These are phyloP conservation scores for Drosophila ambigua DNA, from an alignment of 1,140 invertebrate species.

Conservation along the genomic window DNA sequence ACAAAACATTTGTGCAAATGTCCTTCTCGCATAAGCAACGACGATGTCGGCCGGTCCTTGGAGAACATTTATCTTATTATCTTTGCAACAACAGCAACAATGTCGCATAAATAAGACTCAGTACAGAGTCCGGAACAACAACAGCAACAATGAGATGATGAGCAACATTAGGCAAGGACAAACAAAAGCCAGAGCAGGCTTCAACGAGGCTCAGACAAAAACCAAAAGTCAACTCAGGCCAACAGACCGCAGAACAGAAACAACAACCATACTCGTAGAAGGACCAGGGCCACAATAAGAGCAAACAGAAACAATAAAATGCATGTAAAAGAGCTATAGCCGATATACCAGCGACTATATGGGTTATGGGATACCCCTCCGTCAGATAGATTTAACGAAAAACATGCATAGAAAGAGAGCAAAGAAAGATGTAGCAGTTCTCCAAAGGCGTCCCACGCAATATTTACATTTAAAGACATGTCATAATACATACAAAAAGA, in stretches of 20 bases:
- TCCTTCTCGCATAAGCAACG: slow-evolving; percentile 78
- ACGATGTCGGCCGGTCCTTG: slow-evolving; percentile 76
- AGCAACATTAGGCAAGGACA: slow-evolving; percentile 81
- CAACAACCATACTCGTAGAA: slow-evolving; percentile 10
- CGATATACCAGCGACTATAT: too few relatives aligned
- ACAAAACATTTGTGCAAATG: slow-evolving; percentile 82
- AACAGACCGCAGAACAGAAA: slow-evolving; percentile 68
- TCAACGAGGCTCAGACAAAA: slow-evolving; percentile 71
- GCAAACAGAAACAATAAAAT: slow-evolving; percentile 12
- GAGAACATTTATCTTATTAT: slow-evolving; percentile 82
- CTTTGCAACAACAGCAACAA: slow-evolving; percentile 64
- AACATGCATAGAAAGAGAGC: too few relatives aligned
- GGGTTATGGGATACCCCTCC: too few relatives aligned
- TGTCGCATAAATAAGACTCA: slow-evolving; percentile 80
- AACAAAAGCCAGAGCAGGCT: slow-evolving; percentile 72
- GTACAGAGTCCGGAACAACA: slow-evolving; percentile 37
- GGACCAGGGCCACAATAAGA: not conserved
- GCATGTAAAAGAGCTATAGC: too few relatives aligned
- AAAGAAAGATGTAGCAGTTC: too few relatives aligned
- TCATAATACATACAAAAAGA: too few relatives aligned
- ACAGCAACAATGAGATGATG: slow-evolving; percentile 70
- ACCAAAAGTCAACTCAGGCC: slow-evolving; percentile 80
- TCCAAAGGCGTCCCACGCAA: too few relatives aligned
- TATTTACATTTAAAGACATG: too few relatives aligned
- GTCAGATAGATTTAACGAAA: too few relatives aligned